Base-by-base conservation (phyloP, 2,888 invertebrate species). In the Cantharis rustica region DNA sequence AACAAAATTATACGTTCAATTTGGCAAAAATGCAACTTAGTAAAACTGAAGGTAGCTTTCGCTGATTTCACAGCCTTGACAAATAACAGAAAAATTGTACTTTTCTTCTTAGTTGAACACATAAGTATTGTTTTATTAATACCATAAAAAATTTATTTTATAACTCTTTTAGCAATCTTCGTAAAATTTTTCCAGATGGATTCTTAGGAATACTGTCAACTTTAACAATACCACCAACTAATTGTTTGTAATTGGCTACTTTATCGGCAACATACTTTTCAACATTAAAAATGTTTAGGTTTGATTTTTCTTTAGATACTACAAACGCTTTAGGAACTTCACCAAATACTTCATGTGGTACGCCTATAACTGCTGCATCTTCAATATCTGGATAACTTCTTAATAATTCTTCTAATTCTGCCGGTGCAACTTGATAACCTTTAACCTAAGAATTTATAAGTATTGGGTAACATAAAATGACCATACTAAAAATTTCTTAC, bases 351-450 rank as follows among this genome's bases (percentile, higher is more conserved):
- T 89, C 87, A 84, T 95, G 92, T 0, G 93, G 92, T 16, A 94
- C 87, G 0, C 96, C 96, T 79, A 96, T 89, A 0, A 97, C 96
- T 0, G 94, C 96, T 0, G 93, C 95, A 83, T 97, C 97, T 7
- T 90, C 86, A 0, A 97, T 90, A 26, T 90, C 91, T 0, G 95
- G 93, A 86, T 95, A 94, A 47, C 91, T 90, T 77, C 93, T 90
- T 1, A 96, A 84, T 9, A 94, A 83, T 71, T 90, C 92, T 86
- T 97, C 96, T 17, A 97, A 86, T 86, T 97, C 96, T 0, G 96
- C 96, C 17, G 96, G 96, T 9, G 96, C 92, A 3, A 96, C 96
- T 91, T 95, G 91, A 83, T 89, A 91, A 1, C 90, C 92, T 86
- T 91, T 93, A 13, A 76, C 76, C 76, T 76, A 66, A 47, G 66